These are phyloP conservation scores for Pantherophis vulpinus DNA, from an alignment of 2,797 vertebrate genomes.

Conservation along the genomic window DNA sequence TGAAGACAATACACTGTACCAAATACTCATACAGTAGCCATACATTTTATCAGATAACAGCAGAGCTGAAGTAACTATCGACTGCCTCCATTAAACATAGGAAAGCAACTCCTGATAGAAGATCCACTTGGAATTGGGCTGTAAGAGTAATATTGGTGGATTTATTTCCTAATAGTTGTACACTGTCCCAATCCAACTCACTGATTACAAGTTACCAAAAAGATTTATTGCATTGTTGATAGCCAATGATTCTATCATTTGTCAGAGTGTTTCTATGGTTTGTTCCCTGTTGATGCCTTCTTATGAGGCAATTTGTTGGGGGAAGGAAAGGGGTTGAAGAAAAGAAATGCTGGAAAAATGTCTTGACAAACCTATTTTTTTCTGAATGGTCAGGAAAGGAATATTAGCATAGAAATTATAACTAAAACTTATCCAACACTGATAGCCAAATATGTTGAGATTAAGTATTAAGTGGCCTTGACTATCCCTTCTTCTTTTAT, in stretches of 20 bases:
- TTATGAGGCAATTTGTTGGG: not conserved
- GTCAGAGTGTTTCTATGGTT: not conserved
- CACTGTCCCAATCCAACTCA: not conserved
- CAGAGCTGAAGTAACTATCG: not conserved
- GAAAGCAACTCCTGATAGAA: not conserved
- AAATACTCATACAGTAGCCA: not conserved
- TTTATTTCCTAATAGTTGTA: not conserved
- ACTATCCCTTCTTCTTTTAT: not conserved
- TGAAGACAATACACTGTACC: not conserved
- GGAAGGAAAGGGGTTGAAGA: not conserved
- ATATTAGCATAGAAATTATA: not conserved
- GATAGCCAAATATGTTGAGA: not conserved
- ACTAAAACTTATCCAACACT: not conserved
- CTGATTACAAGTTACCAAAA: not conserved
- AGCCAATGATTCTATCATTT: not conserved
- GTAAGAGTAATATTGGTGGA: not conserved
- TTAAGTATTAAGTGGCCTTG: not conserved
- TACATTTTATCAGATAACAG: not conserved
- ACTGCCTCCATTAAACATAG: not conserved
- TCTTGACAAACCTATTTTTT: not conserved
- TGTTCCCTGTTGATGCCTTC: not conserved
- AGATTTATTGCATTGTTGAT: not conserved
- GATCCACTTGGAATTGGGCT: not conserved
- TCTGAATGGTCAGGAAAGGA: not conserved
- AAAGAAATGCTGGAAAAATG: not conserved